A percentile compares a stretch with the other conserved stretches of the same genome.
Evolutionary conservation across 2,797 vertebrate species (phyloP).

Genomic region (Lophius americanus): DNA sequence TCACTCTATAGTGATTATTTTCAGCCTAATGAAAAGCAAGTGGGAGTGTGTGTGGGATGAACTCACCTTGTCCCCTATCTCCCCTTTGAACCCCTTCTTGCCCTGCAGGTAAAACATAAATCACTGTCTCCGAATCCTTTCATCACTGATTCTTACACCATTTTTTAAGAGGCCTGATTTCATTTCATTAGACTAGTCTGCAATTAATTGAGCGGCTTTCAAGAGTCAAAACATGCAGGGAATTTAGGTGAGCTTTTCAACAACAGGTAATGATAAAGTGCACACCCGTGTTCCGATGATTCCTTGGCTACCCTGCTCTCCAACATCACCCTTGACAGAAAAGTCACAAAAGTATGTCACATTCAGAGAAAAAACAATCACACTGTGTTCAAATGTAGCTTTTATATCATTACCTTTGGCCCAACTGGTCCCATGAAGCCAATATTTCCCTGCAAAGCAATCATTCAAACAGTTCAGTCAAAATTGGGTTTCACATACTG

Average conservation of each 20-base stretch:
- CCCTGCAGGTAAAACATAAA: conserved; percentile 79
- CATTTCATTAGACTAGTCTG: conserved; percentile 16
- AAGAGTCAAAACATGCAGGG: conserved; percentile 29
- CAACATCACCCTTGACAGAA: conserved; percentile 74
- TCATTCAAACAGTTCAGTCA: conserved; percentile 11
- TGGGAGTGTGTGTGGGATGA: conserved; percentile 12
- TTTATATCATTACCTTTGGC: conserved; percentile 77
- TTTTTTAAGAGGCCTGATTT: conserved; percentile 21
- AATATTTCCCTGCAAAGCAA: conserved; percentile 79
- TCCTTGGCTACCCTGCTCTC: conserved; percentile 80
- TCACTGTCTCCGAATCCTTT: conserved; percentile 38
- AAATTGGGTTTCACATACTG: background rate
- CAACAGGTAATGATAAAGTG: conserved; percentile 20
- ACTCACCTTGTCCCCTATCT: conserved; percentile 85
- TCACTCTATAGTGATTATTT: conserved; percentile 14
- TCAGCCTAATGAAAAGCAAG: conserved; percentile 10
- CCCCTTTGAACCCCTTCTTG: conserved; percentile 85
- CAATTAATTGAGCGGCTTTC: conserved; percentile 25
- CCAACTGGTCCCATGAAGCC: conserved; percentile 82
- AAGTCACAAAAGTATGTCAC: conserved; percentile 2
- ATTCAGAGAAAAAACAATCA: background rate
- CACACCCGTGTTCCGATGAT: conserved; percentile 76
- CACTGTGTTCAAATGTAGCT: background rate
- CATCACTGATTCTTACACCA: conserved; percentile 26
- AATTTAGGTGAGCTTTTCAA: conserved; percentile 8